A percentile compares a stretch with the other conserved stretches of the same genome.
Evolutionary conservation across 1,140 invertebrate genomes (phyloP).

Genomic region (Cyrtorhinus lividipennis): DNA sequence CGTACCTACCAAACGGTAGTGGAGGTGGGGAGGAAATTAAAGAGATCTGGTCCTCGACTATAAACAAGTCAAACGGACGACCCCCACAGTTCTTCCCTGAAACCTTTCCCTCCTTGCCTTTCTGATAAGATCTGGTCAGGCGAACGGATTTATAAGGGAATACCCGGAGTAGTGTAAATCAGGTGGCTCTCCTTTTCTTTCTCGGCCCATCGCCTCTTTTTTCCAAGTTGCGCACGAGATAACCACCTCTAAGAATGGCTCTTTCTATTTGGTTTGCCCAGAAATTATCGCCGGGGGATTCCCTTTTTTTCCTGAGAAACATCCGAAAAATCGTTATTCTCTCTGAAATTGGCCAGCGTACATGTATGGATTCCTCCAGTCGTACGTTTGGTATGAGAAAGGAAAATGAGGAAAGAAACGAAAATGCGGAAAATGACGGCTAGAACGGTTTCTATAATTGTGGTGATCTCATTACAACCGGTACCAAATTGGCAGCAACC

Average conservation of each 20-base stretch:
- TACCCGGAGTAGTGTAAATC: conserved; percentile 4
- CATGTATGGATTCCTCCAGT: no score
- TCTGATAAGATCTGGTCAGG: conserved; percentile 6
- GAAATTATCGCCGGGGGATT: not conserved
- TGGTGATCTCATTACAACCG: no score
- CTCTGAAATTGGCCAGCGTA: no score
- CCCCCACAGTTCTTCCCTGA: conserved; percentile 2
- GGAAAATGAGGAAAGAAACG: no score
- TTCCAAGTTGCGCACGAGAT: not conserved
- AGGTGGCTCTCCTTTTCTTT: conserved; percentile 5
- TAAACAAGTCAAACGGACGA: conserved; percentile 8
- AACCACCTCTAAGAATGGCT: conserved; percentile 1
- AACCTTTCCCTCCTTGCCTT: not conserved
- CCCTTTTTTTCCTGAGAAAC: not conserved
- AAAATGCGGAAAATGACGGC: no score
- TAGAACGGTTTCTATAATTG: no score
- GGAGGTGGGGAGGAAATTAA: not conserved
- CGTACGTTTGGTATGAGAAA: no score
- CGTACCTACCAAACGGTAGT: not conserved
- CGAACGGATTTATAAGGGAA: conserved; percentile 9
- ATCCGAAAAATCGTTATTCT: not conserved
- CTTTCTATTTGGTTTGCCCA: not conserved
- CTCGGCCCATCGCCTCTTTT: not conserved
- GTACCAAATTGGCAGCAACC: no score
- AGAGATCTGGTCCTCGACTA: conserved; percentile 4